phyloP scores from a whole-genome alignment of 1,140 invertebrate genomes.

The Ephestia elutella region DNA sequence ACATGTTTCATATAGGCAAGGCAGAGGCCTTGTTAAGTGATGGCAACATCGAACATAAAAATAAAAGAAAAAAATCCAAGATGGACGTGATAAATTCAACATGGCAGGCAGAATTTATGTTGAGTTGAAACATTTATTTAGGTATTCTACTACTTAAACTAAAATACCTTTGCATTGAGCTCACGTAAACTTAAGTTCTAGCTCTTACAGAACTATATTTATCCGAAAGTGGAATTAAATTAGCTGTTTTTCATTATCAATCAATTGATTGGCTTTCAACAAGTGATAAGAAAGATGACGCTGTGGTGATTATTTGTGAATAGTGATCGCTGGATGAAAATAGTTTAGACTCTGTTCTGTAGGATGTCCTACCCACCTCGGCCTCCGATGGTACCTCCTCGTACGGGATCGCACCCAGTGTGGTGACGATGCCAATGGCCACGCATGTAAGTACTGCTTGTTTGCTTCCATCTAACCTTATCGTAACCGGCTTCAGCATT shows the following conservation, averaged over 20 bases:
- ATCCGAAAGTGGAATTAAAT: background rate
- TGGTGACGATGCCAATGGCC: conserved; percentile 62
- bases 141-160: too few relatives aligned
- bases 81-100: too few relatives aligned
- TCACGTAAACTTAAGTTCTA: too few relatives aligned
- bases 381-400: conserved; percentile 62
- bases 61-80: too few relatives aligned
- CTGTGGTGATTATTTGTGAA: conserved; percentile 12
- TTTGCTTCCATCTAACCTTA: conserved; percentile 14
- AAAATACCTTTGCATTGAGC: too few relatives aligned
- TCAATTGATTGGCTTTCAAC: background rate
- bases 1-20: too few relatives aligned
- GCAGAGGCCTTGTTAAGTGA: too few relatives aligned
- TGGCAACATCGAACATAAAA: too few relatives aligned
- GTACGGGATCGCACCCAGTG: conserved; percentile 61
- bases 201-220: background rate
- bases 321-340: conserved; percentile 9
- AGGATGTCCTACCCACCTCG: conserved; percentile 65
- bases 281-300: background rate
- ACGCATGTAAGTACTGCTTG: conserved; percentile 52
- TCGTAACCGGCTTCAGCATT: conserved; percentile 12
- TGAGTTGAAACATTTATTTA: too few relatives aligned
- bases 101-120: too few relatives aligned
- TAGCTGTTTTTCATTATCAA: background rate
- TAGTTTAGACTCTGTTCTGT: conserved; percentile 16